Evolutionary conservation across 2,113 vertebrate genomes (phyloP), one percentile per base, ranked within the genome.

Genomic region (Tragelaphus imberbis): DNA sequence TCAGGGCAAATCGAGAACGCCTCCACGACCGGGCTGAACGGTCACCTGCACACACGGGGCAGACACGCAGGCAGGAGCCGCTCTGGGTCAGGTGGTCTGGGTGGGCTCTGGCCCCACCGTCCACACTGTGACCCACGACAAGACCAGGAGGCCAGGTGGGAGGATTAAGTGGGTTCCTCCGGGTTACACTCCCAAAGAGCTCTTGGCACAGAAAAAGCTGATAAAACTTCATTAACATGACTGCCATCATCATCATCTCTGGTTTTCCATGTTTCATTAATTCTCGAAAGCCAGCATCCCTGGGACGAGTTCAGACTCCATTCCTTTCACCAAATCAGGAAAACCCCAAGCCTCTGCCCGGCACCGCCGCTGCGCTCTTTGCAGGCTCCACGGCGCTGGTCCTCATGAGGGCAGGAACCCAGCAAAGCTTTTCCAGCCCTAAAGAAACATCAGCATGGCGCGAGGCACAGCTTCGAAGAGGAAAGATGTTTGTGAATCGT

Each of bases 1-100:
- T 6, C 17, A 25, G 58, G 25, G 55, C n/a, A 53, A n/a, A 19
- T 12, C 27, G 3, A 2, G 51, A 3, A 2, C 0, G 0, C 10
- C 21, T 6, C 23, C 5, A 1, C 25, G 5, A 17, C 6, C 3
- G 0, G 1, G 40, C 25, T 2, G 1, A 30, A 2, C 5, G 0
- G 5, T 1, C 12, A 0, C 68, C 25, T 15, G 33, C 30, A 6
- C 1, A 15, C 55, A 1, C 1, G 0, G 2, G 6, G 25, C 30
- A n/a, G 23, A 16, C 19, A 8, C 9, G 6, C 5, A 0, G 19
- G 36, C 7, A 1, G 17, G 33, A 3, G 30, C 49, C 1, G 0
- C 44, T 23, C 55, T 11, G 28, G 63, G 86, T 3, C 13, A 13
- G 28, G 16, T 27, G 4, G 19, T n/a, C 89, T 47, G 14, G 13